phyloP scores from a whole-genome alignment of 2,797 vertebrate species.

The Urosaurus nigricauda region DNA sequence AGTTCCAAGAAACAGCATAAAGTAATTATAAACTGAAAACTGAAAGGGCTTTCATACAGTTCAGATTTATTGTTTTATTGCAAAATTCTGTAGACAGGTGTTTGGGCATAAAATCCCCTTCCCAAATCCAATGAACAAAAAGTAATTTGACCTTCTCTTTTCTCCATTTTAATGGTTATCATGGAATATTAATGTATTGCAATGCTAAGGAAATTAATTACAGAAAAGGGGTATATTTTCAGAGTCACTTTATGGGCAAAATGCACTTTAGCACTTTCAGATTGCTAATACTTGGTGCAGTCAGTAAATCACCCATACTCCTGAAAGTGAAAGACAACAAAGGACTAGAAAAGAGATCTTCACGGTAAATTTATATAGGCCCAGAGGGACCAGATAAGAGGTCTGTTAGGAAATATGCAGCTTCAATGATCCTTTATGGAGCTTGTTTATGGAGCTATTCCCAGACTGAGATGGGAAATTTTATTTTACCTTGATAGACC shows the following conservation, averaged over 20 bases:
- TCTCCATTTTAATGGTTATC: constrained; percentile 19
- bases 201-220: constrained; percentile 70
- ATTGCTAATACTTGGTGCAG: constrained; percentile 41
- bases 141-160: constrained; percentile 11
- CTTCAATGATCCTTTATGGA: neutral
- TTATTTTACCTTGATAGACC: neutral
- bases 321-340: neutral
- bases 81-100: neutral
- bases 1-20: constrained; percentile 36
- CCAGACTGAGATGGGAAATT: neutral
- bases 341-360: constrained; percentile 11
- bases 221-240: constrained; percentile 63
- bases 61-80: neutral
- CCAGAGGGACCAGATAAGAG: constrained; percentile 6
- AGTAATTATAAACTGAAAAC: constrained; percentile 46
- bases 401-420: neutral
- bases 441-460: constrained; percentile 5
- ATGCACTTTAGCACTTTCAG: constrained; percentile 20
- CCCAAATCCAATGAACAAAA: neutral
- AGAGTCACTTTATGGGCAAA: constrained; percentile 46
- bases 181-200: constrained; percentile 64
- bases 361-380: constrained; percentile 41
- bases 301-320: constrained; percentile 31
- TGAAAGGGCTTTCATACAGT: constrained; percentile 11
- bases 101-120: neutral